These are phyloP conservation scores for Tanypteryx hageni DNA, from an alignment of 2,888 invertebrate species.

Conservation along the genomic window DNA sequence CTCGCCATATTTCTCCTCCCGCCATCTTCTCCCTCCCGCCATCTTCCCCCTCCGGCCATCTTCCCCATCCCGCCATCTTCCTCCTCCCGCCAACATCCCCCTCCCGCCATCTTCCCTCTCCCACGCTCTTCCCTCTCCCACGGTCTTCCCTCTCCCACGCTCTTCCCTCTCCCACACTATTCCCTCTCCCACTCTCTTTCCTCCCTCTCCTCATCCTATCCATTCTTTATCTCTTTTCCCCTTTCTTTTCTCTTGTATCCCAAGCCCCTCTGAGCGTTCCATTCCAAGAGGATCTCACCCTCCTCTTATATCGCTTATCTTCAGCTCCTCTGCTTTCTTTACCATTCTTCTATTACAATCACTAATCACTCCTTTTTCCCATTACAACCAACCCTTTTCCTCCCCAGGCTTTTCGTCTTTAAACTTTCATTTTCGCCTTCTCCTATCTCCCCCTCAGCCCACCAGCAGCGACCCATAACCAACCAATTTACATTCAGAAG, in stretches of 20 bases:
- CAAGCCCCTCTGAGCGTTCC: not conserved
- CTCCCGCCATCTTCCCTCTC: too few species aligned
- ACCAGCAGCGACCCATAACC: not conserved
- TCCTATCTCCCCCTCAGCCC: not conserved
- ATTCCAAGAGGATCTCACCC: slow-evolving; percentile 65
- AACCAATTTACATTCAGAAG: not conserved
- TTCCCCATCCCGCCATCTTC: too few species aligned
- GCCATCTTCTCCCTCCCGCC: too few species aligned
- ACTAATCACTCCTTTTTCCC: not conserved
- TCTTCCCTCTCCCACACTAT: too few species aligned
- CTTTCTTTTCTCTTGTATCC: too few species aligned
- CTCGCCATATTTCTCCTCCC: too few species aligned
- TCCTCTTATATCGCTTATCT: slow-evolving; percentile 70
- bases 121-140: too few species aligned
- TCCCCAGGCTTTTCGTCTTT: not conserved
- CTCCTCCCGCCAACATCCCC: too few species aligned
- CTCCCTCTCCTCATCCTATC: slow-evolving; percentile 37
- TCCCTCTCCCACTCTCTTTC: too few species aligned
- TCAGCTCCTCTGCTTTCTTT: not conserved
- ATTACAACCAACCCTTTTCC: not conserved
- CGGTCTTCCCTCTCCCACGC: too few species aligned
- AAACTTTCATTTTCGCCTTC: not conserved
- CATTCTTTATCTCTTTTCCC: not conserved
- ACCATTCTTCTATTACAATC: not conserved
- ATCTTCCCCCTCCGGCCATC: too few species aligned